A percentile compares a stretch with the other conserved stretches of the same genome.
Evolutionary conservation across 2,888 invertebrate species (phyloP).

Genomic region (Strigamia transsilvanica): DNA sequence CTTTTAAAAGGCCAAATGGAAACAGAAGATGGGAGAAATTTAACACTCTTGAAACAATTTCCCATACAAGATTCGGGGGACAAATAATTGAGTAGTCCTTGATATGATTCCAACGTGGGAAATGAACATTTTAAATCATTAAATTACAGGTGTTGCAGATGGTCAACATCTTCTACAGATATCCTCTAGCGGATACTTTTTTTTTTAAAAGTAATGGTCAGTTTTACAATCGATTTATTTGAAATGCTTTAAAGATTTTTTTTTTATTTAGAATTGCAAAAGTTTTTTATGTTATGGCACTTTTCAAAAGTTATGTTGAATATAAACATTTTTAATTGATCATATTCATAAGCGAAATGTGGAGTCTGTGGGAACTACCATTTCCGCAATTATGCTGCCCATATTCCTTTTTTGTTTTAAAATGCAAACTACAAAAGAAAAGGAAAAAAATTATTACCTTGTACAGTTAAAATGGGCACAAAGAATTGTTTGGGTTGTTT

Average conservation of each 20-base stretch:
- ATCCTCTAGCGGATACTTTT: neutral
- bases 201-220: neutral
- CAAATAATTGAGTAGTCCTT: neutral
- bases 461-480: no score
- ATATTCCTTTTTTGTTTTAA: no score
- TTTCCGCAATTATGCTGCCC: no score
- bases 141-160: constrained; percentile 15
- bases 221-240: neutral
- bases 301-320: no score
- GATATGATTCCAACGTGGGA: neutral
- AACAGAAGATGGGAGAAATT: neutral
- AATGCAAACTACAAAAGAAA: no score
- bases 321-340: no score
- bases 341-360: no score
- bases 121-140: neutral
- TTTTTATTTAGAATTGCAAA: neutral
- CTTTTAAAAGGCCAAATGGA: constrained; percentile 10
- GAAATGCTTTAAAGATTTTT: neutral
- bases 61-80: neutral
- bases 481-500: no score
- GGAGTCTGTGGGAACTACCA: no score
- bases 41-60: constrained; percentile 13
- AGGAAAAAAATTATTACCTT: no score
- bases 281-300: no score
- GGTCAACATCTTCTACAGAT: neutral